A percentile compares a stretch with the other conserved stretches of the same genome.
Conservation (phyloP, 2,888 invertebrate genomes). For the Rhamphomyia laevipes region DNA sequence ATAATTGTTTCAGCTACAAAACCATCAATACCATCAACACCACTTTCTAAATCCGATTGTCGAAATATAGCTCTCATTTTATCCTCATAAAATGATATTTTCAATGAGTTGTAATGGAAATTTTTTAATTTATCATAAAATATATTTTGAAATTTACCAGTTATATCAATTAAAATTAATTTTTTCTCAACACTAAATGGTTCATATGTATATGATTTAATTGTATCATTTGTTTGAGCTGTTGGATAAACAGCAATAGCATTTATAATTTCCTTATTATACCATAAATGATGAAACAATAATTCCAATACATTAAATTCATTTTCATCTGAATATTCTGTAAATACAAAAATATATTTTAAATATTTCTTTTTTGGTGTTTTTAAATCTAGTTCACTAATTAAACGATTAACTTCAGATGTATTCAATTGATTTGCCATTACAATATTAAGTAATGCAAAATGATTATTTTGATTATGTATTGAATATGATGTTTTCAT, state of each 20-base stretch:
- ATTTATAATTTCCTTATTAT: conserved; percentile 19
- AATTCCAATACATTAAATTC: neutral
- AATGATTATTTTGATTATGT: neutral
- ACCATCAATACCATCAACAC: conserved; percentile 22
- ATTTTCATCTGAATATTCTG: neutral
- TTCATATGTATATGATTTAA: conserved; percentile 19
- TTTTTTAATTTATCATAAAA: conserved; percentile 24
- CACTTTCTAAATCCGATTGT: conserved; percentile 7
- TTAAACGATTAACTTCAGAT: neutral
- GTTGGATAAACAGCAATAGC: conserved; percentile 19
- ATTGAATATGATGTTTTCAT: too few relatives aligned
- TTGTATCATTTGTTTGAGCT: neutral
- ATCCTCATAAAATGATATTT: conserved; percentile 25
- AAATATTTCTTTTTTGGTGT: neutral
- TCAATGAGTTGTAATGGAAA: conserved; percentile 20
- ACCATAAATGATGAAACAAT: neutral
- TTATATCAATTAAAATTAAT: neutral
- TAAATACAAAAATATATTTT: conserved; percentile 1
- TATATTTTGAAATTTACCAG: conserved; percentile 4
- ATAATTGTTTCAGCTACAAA: conserved; percentile 19
- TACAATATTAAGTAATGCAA: neutral
- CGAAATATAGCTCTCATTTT: conserved; percentile 22
- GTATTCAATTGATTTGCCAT: neutral
- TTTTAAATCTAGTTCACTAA: neutral
- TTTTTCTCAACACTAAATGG: conserved; percentile 19